Evolutionary conservation across 2,797 vertebrate genomes (phyloP), one percentile per base, ranked within the genome.

Genomic region (Eulemur albifrons): DNA sequence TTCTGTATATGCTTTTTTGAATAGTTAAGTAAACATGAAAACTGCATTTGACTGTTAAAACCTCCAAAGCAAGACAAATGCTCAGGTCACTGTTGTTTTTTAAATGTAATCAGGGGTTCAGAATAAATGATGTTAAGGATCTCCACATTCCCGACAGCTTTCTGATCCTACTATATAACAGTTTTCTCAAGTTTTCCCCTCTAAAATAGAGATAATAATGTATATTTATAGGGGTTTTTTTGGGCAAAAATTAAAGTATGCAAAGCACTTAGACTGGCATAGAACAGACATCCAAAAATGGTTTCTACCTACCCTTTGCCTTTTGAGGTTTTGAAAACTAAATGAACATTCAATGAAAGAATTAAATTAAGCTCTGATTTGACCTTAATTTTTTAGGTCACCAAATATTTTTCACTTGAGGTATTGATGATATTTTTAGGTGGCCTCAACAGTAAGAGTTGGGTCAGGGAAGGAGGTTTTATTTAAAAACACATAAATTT

Each of bases 401-500:
- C 21, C 92, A 50, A 88, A 13, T 79, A 89, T 79, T 84, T 92
- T 84, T 89, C 70, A 89, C 59, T 84, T 94, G 54, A 3, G n/a
- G 1, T 93, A 91, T 70, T 65, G 38, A 23, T 90, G 43, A 18
- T 88, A 93, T 89, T 94, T 93, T 83, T 96, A 72, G 50, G 93
- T 7, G 27, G 40, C 5, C 43, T 96, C 57, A 93, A 92, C 21
- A 93, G 9, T 35, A 86, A 89, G 14, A 63, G 8, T 27, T 0
- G 17, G 27, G n/a, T 23, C 2, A 45, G 18, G 45, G 72, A 63
- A 7, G 8, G 13, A 43, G 5, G 18, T 80, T 86, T 90, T 76
- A 90, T 84, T 94, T 94, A 95, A 94, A 12, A 97, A 87, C 23
- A 93, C 0, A 83, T 12, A 96, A 92, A 63, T 59, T 94, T 91